Conservation (phyloP, 2,113 vertebrate genomes). For the Engystomops pustulosus region DNA sequence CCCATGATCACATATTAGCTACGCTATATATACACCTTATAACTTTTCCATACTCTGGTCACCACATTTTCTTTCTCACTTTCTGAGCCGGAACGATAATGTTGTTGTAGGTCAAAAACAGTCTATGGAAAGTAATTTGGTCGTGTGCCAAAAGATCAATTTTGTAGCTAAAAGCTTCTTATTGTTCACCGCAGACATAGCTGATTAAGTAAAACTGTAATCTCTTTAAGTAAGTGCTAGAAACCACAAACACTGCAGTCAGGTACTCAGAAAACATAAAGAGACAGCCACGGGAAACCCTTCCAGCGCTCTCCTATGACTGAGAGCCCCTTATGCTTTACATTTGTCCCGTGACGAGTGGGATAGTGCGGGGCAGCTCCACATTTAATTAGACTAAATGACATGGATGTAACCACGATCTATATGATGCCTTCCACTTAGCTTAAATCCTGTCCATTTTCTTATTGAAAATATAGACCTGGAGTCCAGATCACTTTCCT, state of each 20-base stretch:
- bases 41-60: not conserved
- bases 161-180: slow-evolving; percentile 59
- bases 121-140: slow-evolving; percentile 58
- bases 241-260: slow-evolving; percentile 56
- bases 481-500: not conserved
- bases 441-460: slow-evolving; percentile 30
- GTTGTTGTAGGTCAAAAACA: slow-evolving; percentile 56
- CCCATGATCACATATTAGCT: too few species aligned
- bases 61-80: slow-evolving; percentile 4
- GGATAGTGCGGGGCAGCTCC: not conserved
- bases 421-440: slow-evolving; percentile 9
- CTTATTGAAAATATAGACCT: slow-evolving; percentile 40
- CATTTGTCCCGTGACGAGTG: not conserved
- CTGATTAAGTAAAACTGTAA: slow-evolving; percentile 60
- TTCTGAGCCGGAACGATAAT: slow-evolving; percentile 26
- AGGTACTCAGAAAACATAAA: slow-evolving; percentile 54
- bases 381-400: slow-evolving; percentile 45
- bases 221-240: slow-evolving; percentile 57
- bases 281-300: slow-evolving; percentile 22
- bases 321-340: not conserved
- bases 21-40: too few species aligned
- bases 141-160: slow-evolving; percentile 56
- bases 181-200: slow-evolving; percentile 57
- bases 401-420: not conserved
- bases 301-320: not conserved